phyloP scores from a whole-genome alignment of 2,113 vertebrate genomes.

The Triplophysa rosa region DNA sequence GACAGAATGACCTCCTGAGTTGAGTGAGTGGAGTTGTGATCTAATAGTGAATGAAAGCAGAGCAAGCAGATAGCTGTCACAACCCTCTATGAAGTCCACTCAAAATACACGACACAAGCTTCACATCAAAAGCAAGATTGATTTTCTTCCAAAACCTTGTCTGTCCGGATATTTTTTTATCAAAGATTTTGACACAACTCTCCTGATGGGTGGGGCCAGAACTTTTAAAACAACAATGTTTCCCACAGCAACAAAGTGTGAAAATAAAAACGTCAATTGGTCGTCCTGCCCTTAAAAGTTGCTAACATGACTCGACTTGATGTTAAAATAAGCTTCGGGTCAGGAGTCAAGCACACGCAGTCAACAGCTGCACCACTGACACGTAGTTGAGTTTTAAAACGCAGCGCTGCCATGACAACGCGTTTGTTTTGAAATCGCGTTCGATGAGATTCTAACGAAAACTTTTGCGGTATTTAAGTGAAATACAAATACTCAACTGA shows the following conservation, averaged over 20 bases:
- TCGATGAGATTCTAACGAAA: neutral
- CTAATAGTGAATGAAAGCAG: neutral
- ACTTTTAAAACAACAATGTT: neutral
- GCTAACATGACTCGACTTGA: constrained; percentile 13
- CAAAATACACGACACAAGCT: constrained; percentile 7
- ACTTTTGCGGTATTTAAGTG: neutral
- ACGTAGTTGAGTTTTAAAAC: constrained; percentile 41
- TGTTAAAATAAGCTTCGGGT: constrained; percentile 36
- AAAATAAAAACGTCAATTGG: neutral
- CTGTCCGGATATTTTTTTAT: neutral
- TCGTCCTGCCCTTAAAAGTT: neutral
- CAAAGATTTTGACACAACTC: neutral
- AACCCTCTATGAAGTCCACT: constrained; percentile 25
- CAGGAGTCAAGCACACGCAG: neutral
- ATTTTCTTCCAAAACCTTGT: constrained; percentile 21
- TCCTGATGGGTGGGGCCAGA: neutral
- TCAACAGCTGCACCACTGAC: constrained; percentile 39
- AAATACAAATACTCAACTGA: too few species aligned
- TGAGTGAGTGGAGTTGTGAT: neutral
- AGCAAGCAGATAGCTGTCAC: constrained; percentile 9
- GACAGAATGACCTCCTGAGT: neutral
- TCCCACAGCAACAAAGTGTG: neutral
- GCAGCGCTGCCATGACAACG: constrained; percentile 55
- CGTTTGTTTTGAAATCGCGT: constrained; percentile 38
- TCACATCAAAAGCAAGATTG: constrained; percentile 1